These are phyloP conservation scores for Chesias legatella DNA, from an alignment of 2,888 invertebrate genomes.

Conservation along the genomic window DNA sequence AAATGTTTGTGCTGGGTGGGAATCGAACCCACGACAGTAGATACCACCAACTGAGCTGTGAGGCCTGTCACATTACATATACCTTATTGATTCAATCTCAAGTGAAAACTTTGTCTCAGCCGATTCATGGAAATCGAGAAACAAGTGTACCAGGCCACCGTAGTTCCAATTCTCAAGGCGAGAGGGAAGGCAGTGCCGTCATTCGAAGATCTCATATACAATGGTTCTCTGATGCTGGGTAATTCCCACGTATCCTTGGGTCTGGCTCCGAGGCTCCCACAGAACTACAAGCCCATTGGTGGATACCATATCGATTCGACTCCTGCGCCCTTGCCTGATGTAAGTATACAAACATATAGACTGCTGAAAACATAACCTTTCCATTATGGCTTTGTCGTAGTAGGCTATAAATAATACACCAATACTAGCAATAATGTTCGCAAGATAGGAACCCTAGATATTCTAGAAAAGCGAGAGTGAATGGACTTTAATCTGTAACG, in stretches of 20 bases:
- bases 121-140: constrained; percentile 12
- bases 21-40: no score
- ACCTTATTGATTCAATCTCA: neutral
- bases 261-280: constrained; percentile 41
- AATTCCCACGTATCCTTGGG: constrained; percentile 53
- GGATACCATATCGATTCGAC: constrained; percentile 54
- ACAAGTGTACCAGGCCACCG: constrained; percentile 11
- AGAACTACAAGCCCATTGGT: constrained; percentile 45
- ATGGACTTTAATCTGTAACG: no score
- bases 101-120: constrained; percentile 13
- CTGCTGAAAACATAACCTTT: neutral
- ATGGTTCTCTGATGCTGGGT: constrained; percentile 49
- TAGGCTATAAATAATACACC: no score
- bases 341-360: constrained; percentile 19
- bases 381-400: neutral
- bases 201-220: constrained; percentile 39
- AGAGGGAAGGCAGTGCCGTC: constrained; percentile 37
- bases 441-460: no score
- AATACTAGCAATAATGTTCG: no score
- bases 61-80: no score
- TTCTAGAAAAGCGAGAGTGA: no score
- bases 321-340: constrained; percentile 47
- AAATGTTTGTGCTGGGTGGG: no score
- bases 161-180: constrained; percentile 22
- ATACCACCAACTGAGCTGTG: no score